Evolutionary conservation across 2,888 invertebrate species (phyloP), one percentile per base, ranked within the genome.

Genomic region (Campoplex capitator): DNA sequence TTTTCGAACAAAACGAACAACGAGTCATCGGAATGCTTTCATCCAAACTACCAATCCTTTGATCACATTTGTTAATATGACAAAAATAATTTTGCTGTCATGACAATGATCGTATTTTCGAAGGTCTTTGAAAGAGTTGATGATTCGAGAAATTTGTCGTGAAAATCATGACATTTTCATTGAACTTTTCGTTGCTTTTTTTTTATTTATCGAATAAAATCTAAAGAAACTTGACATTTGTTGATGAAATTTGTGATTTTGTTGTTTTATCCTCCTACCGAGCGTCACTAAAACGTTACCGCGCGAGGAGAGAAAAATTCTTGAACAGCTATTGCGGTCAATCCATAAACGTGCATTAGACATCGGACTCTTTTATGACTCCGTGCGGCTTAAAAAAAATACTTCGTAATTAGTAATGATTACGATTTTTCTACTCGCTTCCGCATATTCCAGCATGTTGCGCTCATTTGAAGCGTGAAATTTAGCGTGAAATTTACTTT

Each of bases 1-100:
- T 76, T 85, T 82, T 75, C 81, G 58, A 81, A 82, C 71, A 81
- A 82, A 65, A 62, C 28, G 74, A 77, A 73, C 58, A 85, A 77
- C 73, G 65, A 85, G 81, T 54, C 81, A 71, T 48, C 18, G 81
- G 81, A 85, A 85, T 85, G 81, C 85, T 85, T 85, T 85, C 56
- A 85, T 74, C 58, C 28, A 35, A 23, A 23, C 70, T 28, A 70
- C 28, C 56, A 23, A 67, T 51, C 18, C 45, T 81, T 58, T 54
- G 42, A 35, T 79, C 56, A 35, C 48, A 67, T 23, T 78, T 35
- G 32, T 28, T 51, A 71, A 73, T 32, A n/a, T 62, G 65, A 73
- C 71, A 73, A 73, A 75, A 75, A 23, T 38, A 78, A 78, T 42
- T 4, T 38, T 54, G 11, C 62, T 58, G 62, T 81, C 35, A 65